Evolutionary conservation across 2,113 vertebrate genomes (phyloP).

Genomic region (Arizona elegans): DNA sequence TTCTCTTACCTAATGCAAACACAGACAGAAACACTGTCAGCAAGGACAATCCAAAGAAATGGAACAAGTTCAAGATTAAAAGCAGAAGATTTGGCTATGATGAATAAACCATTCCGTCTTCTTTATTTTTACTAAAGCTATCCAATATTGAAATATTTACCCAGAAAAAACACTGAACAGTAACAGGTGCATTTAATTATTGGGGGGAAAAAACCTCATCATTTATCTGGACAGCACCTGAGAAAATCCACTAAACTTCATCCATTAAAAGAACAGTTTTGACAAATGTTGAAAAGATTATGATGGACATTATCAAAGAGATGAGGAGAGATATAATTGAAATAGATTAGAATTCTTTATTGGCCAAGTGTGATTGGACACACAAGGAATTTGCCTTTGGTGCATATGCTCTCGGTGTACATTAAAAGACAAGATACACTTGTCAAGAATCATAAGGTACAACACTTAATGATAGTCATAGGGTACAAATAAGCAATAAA

Average conservation of each 20-base stretch:
- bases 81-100: not conserved
- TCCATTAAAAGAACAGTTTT: not conserved
- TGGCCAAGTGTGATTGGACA: too few species aligned
- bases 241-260: not conserved
- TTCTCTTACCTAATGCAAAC: conserved; percentile 26
- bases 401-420: too few species aligned
- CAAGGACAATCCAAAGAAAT: not conserved
- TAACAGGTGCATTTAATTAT: not conserved
- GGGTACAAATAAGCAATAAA: too few species aligned
- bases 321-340: not conserved
- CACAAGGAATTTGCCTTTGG: too few species aligned
- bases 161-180: not conserved
- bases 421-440: too few species aligned
- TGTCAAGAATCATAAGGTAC: too few species aligned
- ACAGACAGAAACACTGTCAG: not conserved
- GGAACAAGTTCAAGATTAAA: not conserved
- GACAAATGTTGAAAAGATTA: not conserved
- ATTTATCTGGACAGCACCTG: not conserved
- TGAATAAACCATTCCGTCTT: not conserved
- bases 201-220: not conserved
- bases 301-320: not conserved
- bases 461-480: too few species aligned
- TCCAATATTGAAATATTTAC: not conserved
- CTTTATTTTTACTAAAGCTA: not conserved
- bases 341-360: not conserved